Evolutionary conservation across 2,797 vertebrate genomes (phyloP).

Genomic region (Acanthurus lineatus): DNA sequence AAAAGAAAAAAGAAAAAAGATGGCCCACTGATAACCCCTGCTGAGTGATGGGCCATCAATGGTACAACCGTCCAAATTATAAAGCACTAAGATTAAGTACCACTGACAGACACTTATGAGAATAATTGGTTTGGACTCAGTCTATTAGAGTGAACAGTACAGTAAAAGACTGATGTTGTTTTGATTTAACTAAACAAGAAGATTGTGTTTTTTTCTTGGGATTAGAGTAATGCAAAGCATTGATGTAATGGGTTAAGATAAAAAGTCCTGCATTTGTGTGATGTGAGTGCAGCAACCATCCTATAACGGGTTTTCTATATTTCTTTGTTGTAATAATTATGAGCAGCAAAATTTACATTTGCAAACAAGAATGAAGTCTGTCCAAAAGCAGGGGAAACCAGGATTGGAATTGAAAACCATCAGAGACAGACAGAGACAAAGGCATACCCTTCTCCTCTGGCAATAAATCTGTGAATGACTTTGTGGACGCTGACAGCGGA

Average conservation of each 20-base stretch:
- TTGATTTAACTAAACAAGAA: conserved; percentile 26
- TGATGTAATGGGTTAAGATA: not conserved
- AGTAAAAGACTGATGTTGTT: conserved; percentile 14
- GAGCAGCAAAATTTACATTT: conserved; percentile 38
- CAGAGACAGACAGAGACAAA: conserved; percentile 47
- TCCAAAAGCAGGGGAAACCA: conserved; percentile 22
- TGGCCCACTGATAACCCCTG: conserved; percentile 52
- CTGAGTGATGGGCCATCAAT: conserved; percentile 57
- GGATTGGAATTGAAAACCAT: conserved; percentile 42
- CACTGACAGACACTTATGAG: conserved; percentile 62
- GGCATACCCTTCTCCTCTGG: conserved; percentile 43
- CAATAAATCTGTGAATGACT: conserved; percentile 65
- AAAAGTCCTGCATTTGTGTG: conserved; percentile 9
- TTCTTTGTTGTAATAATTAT: conserved; percentile 29
- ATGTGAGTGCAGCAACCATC: conserved; percentile 12
- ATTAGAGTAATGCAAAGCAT: not conserved
- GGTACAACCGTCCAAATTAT: conserved; percentile 64
- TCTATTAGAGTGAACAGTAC: conserved; percentile 19
- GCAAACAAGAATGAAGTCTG: conserved; percentile 35
- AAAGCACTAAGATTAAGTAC: conserved; percentile 57
- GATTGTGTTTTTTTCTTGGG: not conserved
- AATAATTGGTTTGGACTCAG: conserved; percentile 49
- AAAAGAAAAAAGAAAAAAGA: conserved; percentile 26
- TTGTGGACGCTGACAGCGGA: conserved; percentile 51
- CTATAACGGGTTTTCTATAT: conserved; percentile 7